Base-by-base conservation (phyloP, 2,888 invertebrate species). In the Boloria selene region DNA sequence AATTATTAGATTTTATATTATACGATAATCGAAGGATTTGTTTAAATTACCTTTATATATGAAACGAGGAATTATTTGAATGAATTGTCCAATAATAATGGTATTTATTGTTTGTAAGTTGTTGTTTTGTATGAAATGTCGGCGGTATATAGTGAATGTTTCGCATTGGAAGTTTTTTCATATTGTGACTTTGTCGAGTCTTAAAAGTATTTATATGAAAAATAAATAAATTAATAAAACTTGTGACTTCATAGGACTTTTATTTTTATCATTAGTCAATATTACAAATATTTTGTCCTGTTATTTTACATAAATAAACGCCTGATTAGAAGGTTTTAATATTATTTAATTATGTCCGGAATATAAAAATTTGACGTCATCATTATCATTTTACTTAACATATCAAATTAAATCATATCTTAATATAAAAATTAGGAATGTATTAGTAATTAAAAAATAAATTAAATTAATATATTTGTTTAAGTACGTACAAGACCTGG, bases 151-250 rank as follows among this genome's bases (percentile, higher is more conserved):
- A 85, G 84, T 86, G 82, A 83, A 87, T 84, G 85, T 87, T 85
- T 86, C 80, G 82, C 81, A 84, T 84, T 78, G 79, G 78, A 83
- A 85, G 80, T 88, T 85, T 88, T 89, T 90, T 87, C 87, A 87
- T 90, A 89, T 86, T 89, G 88, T 87, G 90, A 90, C 87, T 87
- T 84, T 88, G 86, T 88, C 84, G 84, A 87, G 87, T 90, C 89
- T 90, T 88, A 87, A 88, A 88, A 90, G 85, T 90, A 91, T 91
- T 91, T 90, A 87, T 90, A 90, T 90, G 87, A 87, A 90, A 87
- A 85, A 85, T 81, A 74, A 82, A 85, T 84, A 79, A 78, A 84
- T 80, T 74, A 88, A 88, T 85, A 84, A 87, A 87, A 86, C 80
- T 86, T 85, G 86, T 89, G 86, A 89, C 82, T 87, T 81, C 81